Conservation (phyloP, 2,797 vertebrate species). For the Dromococcyx pavoninus region DNA sequence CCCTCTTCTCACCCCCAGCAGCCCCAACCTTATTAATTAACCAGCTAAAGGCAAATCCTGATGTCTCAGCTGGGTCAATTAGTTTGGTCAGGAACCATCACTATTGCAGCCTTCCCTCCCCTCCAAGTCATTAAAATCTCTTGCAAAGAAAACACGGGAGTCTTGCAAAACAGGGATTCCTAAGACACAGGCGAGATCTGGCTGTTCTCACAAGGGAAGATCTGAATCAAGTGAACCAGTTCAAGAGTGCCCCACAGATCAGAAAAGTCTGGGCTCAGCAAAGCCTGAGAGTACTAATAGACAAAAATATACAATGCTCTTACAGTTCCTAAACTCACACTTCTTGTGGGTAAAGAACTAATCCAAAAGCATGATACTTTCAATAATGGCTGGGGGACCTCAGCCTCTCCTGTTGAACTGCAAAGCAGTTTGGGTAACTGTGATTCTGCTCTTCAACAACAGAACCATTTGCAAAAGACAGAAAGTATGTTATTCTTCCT, state of each 20-base stretch:
- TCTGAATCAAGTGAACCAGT: not conserved
- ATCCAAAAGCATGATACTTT: not conserved
- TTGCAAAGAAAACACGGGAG: not conserved
- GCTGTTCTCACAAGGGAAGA: not conserved
- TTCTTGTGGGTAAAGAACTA: accelerated
- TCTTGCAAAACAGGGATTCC: not conserved
- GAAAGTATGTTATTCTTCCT: not conserved
- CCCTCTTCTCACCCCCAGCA: not conserved
- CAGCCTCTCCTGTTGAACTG: accelerated
- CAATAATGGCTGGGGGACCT: not conserved
- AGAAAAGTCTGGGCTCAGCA: not conserved
- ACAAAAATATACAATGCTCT: not conserved
- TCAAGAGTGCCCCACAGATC: not conserved
- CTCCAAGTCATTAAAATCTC: not conserved
- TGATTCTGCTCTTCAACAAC: not conserved
- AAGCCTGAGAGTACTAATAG: not conserved
- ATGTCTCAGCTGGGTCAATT: not conserved
- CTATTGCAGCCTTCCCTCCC: not conserved
- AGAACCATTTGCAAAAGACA: not conserved
- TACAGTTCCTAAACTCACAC: not conserved
- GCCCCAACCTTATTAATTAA: not conserved
- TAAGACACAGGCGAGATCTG: accelerated
- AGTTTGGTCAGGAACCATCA: not conserved
- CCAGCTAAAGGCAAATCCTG: not conserved
- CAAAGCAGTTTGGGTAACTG: not conserved